Conservation (phyloP, 2,888 invertebrate species). For the Chironomus tentans region DNA sequence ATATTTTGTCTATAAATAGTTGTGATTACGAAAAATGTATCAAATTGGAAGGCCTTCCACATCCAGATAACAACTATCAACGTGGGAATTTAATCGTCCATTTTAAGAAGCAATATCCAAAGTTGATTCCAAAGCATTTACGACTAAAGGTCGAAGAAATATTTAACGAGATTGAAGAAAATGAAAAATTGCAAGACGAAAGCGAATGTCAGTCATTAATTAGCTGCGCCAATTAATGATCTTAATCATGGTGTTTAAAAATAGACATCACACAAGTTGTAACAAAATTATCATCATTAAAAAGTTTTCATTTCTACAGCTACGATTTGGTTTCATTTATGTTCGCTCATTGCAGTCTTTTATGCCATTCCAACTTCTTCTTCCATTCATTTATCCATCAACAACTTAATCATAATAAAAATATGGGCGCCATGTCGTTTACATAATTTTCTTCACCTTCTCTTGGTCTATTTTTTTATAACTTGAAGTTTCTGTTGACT, state of each 20-base stretch:
- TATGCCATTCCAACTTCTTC: too few species aligned
- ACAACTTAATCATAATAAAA: background rate
- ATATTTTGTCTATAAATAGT: background rate
- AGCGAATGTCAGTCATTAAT: background rate
- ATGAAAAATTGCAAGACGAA: conserved; percentile 33
- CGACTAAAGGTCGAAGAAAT: conserved; percentile 43
- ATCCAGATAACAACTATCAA: background rate
- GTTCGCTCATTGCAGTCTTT: background rate
- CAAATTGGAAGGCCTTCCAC: conserved; percentile 4
- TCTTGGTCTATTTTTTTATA: background rate
- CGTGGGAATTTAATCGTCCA: conserved; percentile 17
- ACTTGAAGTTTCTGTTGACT: background rate
- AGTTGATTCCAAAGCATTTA: conserved; percentile 43
- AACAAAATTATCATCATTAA: too few species aligned
- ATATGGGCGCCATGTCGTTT: background rate
- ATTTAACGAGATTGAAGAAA: conserved; percentile 40
- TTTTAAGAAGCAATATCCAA: conserved; percentile 37
- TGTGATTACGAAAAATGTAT: conserved; percentile 15
- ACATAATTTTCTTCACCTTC: background rate
- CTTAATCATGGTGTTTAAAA: background rate
- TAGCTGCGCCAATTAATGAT: background rate
- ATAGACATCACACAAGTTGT: background rate
- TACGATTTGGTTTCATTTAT: background rate
- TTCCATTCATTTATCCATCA: too few species aligned
- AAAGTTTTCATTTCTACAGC: too few species aligned